Evolutionary conservation across 2,888 invertebrate genomes (phyloP).

Genomic region (Drosophila gaucha): DNA sequence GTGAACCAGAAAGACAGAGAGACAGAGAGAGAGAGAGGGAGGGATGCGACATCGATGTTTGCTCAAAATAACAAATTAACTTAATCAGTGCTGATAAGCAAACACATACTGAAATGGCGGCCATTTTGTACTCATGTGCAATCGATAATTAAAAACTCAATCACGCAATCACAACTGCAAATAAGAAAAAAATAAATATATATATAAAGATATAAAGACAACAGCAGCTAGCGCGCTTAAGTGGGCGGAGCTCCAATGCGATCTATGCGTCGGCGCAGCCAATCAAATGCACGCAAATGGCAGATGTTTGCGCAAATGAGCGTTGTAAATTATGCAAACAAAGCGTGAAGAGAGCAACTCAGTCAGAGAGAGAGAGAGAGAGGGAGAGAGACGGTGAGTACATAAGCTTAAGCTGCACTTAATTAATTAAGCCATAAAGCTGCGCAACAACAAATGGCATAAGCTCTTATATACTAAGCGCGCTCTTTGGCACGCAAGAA

Average conservation of each 20-base stretch:
- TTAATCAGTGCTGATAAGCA: constrained; percentile 76
- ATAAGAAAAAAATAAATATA: background rate
- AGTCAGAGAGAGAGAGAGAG: background rate
- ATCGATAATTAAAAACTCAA: constrained; percentile 64
- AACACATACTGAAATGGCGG: constrained; percentile 28
- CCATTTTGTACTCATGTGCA: constrained; percentile 7
- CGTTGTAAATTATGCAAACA: constrained; percentile 53
- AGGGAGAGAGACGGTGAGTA: constrained; percentile 4
- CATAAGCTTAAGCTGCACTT: constrained; percentile 19
- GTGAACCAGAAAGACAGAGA: too few relatives aligned
- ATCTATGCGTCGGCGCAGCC: constrained; percentile 63
- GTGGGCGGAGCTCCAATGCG: constrained; percentile 50
- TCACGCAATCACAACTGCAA: constrained; percentile 43
- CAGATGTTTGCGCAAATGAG: constrained; percentile 53
- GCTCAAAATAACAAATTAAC: constrained; percentile 67
- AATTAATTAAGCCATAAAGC: constrained; percentile 78
- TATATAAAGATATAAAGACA: constrained; percentile 8
- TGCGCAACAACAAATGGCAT: constrained; percentile 3
- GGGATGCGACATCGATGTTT: constrained; percentile 22
- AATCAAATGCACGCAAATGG: constrained; percentile 58
- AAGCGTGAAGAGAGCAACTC: constrained; percentile 7
- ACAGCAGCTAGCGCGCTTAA: constrained; percentile 16
- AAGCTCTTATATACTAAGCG: constrained; percentile 35
- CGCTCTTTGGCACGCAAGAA: constrained; percentile 32
- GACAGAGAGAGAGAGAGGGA: too few relatives aligned